Evolutionary conservation across 2,888 invertebrate genomes (phyloP).

Genomic region (Agrochola circellaris): DNA sequence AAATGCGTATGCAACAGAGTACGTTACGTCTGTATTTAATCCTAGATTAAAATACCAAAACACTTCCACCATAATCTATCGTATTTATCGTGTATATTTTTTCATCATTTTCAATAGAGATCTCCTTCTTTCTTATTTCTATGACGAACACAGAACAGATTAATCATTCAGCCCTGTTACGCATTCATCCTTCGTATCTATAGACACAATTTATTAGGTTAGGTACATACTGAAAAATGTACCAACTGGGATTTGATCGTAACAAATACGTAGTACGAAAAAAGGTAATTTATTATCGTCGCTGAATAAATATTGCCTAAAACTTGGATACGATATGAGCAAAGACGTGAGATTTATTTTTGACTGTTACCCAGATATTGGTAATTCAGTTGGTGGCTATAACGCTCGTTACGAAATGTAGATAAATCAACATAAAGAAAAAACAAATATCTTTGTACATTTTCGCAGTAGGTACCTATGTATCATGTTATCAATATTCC

Average conservation of each 20-base stretch:
- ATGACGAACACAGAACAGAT: conserved; percentile 45
- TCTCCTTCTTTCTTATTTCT: conserved; percentile 39
- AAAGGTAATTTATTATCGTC: conserved; percentile 62
- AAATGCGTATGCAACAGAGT: too few species aligned
- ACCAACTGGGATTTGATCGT: conserved; percentile 54
- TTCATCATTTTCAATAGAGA: conserved; percentile 13
- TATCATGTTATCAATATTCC: conserved; percentile 21
- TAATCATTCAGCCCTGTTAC: conserved; percentile 50
- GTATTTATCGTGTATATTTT: background rate
- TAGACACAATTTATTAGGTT: conserved; percentile 51
- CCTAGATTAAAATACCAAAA: background rate
- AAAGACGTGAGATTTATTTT: conserved; percentile 17
- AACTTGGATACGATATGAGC: conserved; percentile 30
- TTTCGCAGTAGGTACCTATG: background rate
- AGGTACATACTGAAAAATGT: conserved; percentile 48
- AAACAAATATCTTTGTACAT: conserved; percentile 3
- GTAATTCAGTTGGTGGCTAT: conserved; percentile 1
- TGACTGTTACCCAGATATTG: conserved; percentile 9
- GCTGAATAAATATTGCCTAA: conserved; percentile 51
- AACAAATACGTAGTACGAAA: conserved; percentile 59
- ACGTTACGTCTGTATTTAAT: background rate
- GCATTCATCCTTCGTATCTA: conserved; percentile 42
- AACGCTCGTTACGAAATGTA: background rate
- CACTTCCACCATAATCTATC: background rate
- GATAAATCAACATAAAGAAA: background rate